Evolutionary conservation across 30 jellyfish, hydroid and myxozoan genomes (phyloP).

Genomic region (Chrysaora quinquecirrha): DNA sequence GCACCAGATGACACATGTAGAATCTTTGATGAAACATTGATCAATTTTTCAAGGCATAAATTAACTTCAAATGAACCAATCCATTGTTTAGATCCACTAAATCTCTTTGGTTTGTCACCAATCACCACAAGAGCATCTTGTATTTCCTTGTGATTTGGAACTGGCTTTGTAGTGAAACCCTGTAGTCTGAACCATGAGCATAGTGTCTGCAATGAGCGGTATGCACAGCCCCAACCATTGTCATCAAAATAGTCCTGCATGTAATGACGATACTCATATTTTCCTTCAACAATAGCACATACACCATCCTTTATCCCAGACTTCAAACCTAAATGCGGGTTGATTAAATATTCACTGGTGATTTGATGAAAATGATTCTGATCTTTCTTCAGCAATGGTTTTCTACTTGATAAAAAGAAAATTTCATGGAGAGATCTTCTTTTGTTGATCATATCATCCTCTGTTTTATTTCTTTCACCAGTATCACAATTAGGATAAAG

Average conservation of each 20-base stretch:
- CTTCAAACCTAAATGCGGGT: constrained; percentile 74
- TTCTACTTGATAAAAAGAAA: constrained; percentile 39
- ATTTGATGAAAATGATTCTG: constrained; percentile 31
- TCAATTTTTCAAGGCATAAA: constrained; percentile 71
- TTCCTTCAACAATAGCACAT: constrained; percentile 74
- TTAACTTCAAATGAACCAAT: constrained; percentile 95
- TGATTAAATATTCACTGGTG: constrained; percentile 27
- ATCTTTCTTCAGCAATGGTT: constrained; percentile 50
- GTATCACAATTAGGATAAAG: constrained; percentile 48
- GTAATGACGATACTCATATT: constrained; percentile 88
- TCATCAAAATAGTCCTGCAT: constrained; percentile 87
- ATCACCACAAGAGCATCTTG: constrained; percentile 84
- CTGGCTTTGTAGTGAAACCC: constrained; percentile 65
- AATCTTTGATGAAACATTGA: constrained; percentile 73
- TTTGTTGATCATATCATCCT: constrained; percentile 23
- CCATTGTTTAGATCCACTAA: constrained; percentile 92
- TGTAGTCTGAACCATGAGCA: constrained; percentile 90
- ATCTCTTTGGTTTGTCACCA: constrained; percentile 89
- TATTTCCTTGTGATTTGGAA: constrained; percentile 79
- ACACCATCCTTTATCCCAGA: constrained; percentile 57
- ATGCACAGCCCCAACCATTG: constrained; percentile 98
- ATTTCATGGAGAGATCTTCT: constrained; percentile 55
- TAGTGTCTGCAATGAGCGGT: constrained; percentile 92
- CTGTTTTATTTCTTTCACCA: constrained; percentile 37
- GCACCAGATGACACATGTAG: constrained; percentile 84